Base-by-base conservation (phyloP, 2,888 invertebrate genomes). In the Drosophila barbarae region DNA sequence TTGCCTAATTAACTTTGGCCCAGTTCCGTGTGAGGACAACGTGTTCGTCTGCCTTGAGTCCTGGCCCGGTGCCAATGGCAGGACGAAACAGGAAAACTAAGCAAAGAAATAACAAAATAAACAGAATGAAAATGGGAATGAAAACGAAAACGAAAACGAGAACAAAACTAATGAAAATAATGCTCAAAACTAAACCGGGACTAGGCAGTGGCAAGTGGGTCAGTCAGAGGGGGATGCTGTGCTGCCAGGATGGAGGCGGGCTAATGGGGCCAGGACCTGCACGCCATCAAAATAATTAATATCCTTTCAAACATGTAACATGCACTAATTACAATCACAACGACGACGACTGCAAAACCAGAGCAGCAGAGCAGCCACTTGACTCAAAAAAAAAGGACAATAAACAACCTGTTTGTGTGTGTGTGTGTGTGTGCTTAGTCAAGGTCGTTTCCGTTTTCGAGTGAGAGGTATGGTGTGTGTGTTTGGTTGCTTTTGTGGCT, bases 211-310 rank as follows among this genome's bases (percentile, higher is more conserved):
- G 34, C 3, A 78, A 82, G 77, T 82, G 82, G 77, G 77, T 76
- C 79, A 77, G 61, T 66, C 61, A 36, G 23, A 64, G 30, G 59
- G 73, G 56, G 77, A 53, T 59, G 68, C 76, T 69, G 61, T 70
- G 23, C 5, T 34, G 34, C n/a, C 34, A 66, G 15, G 36, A n/a
- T 28, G 64, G 76, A 66, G 77, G 73, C 10, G 10, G 18, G 18
- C 2, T 23, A 26, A 42, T 42, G 61, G 63, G 71, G 53, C 61
- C 35, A 39, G 36, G 23, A 61, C 51, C 42, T 39, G 56, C 56
- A 69, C 61, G 57, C 68, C 82, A 84, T 84, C 78, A 78, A 81
- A 80, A 81, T 80, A 80, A 80, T 80, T 81, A 80, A 80, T 80
- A 80, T 84, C 72, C 84, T 76, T 81, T 81, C 82, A 78, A 81